A percentile compares a stretch with the other conserved stretches of the same genome.
These are phyloP conservation scores for Cosmia trapezina DNA, from an alignment of 2,888 invertebrate species.

Conservation along the genomic window DNA sequence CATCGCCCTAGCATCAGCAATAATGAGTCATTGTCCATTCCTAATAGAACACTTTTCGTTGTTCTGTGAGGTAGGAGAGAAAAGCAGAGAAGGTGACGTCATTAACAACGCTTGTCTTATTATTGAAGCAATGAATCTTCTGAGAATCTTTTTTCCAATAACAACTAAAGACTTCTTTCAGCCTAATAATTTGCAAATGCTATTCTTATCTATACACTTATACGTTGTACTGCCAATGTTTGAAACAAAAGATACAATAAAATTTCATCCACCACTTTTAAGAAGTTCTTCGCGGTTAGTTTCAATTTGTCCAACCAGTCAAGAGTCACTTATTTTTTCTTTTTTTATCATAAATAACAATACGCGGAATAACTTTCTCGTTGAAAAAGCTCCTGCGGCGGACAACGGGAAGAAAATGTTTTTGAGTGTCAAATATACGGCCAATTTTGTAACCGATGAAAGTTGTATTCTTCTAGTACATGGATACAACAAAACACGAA, in stretches of 20 bases:
- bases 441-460: slow-evolving; percentile 81
- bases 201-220: slow-evolving; percentile 90
- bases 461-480: slow-evolving; percentile 81
- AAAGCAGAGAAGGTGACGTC: slow-evolving; percentile 77
- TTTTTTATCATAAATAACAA: slow-evolving; percentile 79
- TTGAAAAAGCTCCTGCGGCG: slow-evolving; percentile 78
- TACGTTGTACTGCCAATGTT: slow-evolving; percentile 90
- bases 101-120: slow-evolving; percentile 91
- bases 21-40: slow-evolving; percentile 91
- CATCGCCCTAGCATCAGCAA: slow-evolving; percentile 88
- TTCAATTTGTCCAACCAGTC: slow-evolving; percentile 80
- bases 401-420: slow-evolving; percentile 83
- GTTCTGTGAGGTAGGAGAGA: slow-evolving; percentile 84
- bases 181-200: slow-evolving; percentile 90
- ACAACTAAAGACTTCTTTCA: slow-evolving; percentile 87
- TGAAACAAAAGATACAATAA: slow-evolving; percentile 82
- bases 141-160: slow-evolving; percentile 90
- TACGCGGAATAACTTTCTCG: slow-evolving; percentile 76
- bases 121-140: slow-evolving; percentile 88
- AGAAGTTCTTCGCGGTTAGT: slow-evolving; percentile 81
- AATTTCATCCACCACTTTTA: slow-evolving; percentile 86
- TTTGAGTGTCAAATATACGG: slow-evolving; percentile 81
- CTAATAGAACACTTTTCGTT: slow-evolving; percentile 83
- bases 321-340: slow-evolving; percentile 81
- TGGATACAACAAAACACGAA: slow-evolving; percentile 86